Evolutionary conservation across 2,797 vertebrate genomes (phyloP), one percentile per base, ranked within the genome.

Genomic region (Yasuhikotakia modesta): DNA sequence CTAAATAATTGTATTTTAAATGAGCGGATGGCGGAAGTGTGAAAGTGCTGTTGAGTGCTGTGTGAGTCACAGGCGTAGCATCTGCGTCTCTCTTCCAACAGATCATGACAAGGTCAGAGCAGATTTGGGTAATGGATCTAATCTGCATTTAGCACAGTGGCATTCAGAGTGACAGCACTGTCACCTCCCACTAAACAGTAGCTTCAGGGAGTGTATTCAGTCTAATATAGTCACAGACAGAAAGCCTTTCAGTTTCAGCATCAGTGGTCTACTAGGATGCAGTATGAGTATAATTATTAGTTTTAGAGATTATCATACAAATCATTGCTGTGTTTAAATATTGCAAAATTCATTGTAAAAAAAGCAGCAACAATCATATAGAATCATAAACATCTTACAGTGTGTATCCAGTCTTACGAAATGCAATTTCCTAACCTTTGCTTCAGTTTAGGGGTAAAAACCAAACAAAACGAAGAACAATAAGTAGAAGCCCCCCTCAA

Each of bases 111-210:
- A 87, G 87, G 86, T 90, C 85, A 85, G 83, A 90, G 88, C 85
- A 84, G 87, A 89, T 89, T 67, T 66, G 35, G 65, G 73, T 89
- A 89, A 92, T 90, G 87, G 88, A 88, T 90, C 70, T 79, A 84
- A 86, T 86, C 88, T 85, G 82, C 85, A 86, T 89, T 90, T 87
- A 90, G 85, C 80, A 73, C 72, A 65, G 82, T 61, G 78, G 83
- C 86, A 89, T 86, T 77, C 79, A 69, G 81, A 88, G 75, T 87
- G 90, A 87, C 90, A 85, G 84, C 71, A 70, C 83, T 90, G 88
- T 90, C 89, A 88, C 79, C 57, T 79, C 82, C 86, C 86, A 87
- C 79, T 83, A 88, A 89, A 85, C 84, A 71, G 53, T 76, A 57
- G 85, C 89, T 76, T 21, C 73, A 80, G 82, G 79, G 86, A 55